Evolutionary conservation across 2,113 vertebrate species (phyloP).

Genomic region (Natator depressus): DNA sequence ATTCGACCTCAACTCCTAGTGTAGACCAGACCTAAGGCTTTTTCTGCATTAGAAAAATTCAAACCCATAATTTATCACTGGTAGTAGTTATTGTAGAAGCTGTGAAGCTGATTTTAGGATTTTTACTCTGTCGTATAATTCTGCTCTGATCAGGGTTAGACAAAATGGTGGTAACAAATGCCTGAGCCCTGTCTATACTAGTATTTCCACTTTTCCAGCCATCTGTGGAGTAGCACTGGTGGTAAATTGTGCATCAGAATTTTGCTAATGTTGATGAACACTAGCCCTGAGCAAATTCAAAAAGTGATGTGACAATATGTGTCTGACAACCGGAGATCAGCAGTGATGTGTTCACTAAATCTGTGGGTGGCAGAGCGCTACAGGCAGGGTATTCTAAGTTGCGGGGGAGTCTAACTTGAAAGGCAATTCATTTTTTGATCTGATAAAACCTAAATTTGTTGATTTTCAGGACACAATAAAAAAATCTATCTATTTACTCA

Average conservation of each 20-base stretch:
- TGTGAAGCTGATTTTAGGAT: not conserved
- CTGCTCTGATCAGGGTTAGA: not conserved
- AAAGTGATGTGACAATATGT: not conserved
- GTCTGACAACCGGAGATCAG: not conserved
- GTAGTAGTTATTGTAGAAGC: not conserved
- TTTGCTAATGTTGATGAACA: not conserved
- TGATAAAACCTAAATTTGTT: not conserved
- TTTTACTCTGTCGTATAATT: not conserved
- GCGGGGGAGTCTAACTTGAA: not conserved
- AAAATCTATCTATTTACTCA: not conserved
- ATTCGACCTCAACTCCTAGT: no score
- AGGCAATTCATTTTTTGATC: constrained; percentile 2
- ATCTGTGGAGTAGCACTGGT: not conserved
- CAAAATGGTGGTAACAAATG: not conserved
- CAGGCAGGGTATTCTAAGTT: not conserved
- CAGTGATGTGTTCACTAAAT: not conserved
- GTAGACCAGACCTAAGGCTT: not conserved
- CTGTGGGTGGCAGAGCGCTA: not conserved
- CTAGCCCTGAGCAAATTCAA: constrained; percentile 11
- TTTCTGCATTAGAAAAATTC: not conserved
- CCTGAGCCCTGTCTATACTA: not conserved
- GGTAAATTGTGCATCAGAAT: not conserved
- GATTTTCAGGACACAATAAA: fast-evolving
- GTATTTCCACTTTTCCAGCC: fast-evolving
- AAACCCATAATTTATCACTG: not conserved